Conservation (phyloP, 2,113 vertebrate species). For the Clarias macrocephalus region DNA sequence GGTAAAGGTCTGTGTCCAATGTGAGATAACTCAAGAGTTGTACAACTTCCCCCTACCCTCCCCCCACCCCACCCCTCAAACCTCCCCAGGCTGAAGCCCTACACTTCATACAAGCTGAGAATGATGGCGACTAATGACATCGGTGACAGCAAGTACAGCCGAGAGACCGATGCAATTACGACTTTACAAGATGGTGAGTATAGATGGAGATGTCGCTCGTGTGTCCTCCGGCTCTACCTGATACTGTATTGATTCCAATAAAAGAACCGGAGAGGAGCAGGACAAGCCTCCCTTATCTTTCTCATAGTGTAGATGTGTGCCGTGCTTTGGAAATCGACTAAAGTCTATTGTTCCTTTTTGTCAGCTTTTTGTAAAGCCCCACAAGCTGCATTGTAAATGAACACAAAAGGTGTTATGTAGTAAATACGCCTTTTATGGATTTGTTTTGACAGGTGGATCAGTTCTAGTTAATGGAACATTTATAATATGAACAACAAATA, state of each 20-base stretch:
- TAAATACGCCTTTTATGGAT: background rate
- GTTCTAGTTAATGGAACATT: background rate
- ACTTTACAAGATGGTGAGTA: conserved; percentile 93
- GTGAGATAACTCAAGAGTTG: conserved; percentile 43
- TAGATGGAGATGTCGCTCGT: conserved; percentile 24
- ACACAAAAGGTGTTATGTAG: background rate
- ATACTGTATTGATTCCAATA: conserved; percentile 51
- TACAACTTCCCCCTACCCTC: conserved; percentile 9
- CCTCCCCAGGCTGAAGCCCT: conserved; percentile 82
- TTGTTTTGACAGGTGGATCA: background rate
- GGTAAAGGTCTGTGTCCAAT: conserved; percentile 45
- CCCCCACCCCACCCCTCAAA: too few relatives aligned
- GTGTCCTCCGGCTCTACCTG: conserved; percentile 41
- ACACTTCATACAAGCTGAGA: conserved; percentile 91
- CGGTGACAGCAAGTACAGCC: conserved; percentile 87
- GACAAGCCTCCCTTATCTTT: conserved; percentile 34
- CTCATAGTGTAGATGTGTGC: conserved; percentile 4
- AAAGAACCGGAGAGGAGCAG: conserved; percentile 34
- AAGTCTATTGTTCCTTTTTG: conserved; percentile 15
- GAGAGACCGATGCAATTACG: conserved; percentile 84
- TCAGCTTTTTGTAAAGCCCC: background rate
- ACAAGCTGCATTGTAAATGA: conserved; percentile 10
- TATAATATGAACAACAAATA: background rate
- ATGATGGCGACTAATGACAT: conserved; percentile 95
- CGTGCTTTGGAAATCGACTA: background rate